Conservation (phyloP, 2,797 vertebrate genomes). For the Enoplosus armatus region DNA sequence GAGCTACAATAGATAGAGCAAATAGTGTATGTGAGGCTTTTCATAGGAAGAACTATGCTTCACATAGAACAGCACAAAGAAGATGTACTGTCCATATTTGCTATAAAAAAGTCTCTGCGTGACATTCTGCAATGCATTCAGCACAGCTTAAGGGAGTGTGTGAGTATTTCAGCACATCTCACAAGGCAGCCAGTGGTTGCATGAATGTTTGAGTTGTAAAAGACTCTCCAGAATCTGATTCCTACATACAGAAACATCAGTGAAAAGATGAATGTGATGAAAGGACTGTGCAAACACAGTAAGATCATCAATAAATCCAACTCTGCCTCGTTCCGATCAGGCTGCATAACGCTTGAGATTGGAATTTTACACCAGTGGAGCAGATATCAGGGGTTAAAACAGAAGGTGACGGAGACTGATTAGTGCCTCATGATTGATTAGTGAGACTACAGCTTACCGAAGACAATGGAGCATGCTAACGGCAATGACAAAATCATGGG, state of each 20-base stretch:
- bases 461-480: slow-evolving; percentile 58
- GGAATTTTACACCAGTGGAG: slow-evolving; percentile 30
- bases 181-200: slow-evolving; percentile 26
- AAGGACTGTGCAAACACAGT: slow-evolving; percentile 52
- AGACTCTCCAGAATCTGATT: slow-evolving; percentile 43
- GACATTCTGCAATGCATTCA: slow-evolving; percentile 34
- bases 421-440: slow-evolving; percentile 59
- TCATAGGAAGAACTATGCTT: slow-evolving; percentile 53
- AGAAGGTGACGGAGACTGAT: slow-evolving; percentile 62
- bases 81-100: slow-evolving; percentile 11
- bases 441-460: slow-evolving; percentile 36
- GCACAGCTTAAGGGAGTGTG: slow-evolving; percentile 48
- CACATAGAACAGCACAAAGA: slow-evolving; percentile 59
- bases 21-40: slow-evolving; percentile 67
- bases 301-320: slow-evolving; percentile 59
- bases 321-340: slow-evolving; percentile 20
- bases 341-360: slow-evolving; percentile 13
- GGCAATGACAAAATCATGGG: slow-evolving; percentile 51
- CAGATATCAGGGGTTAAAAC: slow-evolving; percentile 47
- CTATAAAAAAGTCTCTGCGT: slow-evolving; percentile 15
- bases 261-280: slow-evolving; percentile 50
- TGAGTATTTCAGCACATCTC: slow-evolving; percentile 38
- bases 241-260: slow-evolving; percentile 36
- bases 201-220: slow-evolving; percentile 47
- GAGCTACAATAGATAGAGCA: slow-evolving; percentile 73